phyloP scores from a whole-genome alignment of 2,888 invertebrate species.

The Troides aeacus region DNA sequence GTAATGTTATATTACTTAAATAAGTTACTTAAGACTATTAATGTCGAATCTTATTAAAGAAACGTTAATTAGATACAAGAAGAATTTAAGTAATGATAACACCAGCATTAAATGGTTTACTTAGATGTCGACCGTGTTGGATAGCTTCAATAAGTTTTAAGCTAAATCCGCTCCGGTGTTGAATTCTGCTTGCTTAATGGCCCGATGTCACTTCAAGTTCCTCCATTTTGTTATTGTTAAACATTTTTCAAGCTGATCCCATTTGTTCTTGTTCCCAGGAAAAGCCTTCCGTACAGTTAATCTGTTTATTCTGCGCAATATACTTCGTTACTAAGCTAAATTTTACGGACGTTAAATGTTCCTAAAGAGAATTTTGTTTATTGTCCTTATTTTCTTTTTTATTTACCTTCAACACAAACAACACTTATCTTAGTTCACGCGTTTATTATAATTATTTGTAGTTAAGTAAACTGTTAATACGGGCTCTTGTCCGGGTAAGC shows the following conservation, averaged over 20 bases:
- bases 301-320: slow-evolving; percentile 45
- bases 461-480: slow-evolving; percentile 1
- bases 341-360: slow-evolving; percentile 28
- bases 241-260: slow-evolving; percentile 65
- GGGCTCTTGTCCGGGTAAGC: slow-evolving; percentile 2
- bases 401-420: background rate
- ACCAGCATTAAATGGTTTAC: no score
- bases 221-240: slow-evolving; percentile 64
- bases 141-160: slow-evolving; percentile 44
- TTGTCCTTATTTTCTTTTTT: slow-evolving; percentile 5
- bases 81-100: no score
- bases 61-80: background rate
- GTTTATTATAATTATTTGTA: background rate
- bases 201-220: slow-evolving; percentile 63
- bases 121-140: slow-evolving; percentile 55
- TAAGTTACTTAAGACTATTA: no score
- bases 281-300: slow-evolving; percentile 53
- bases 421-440: no score
- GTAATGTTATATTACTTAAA: no score
- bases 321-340: slow-evolving; percentile 29
- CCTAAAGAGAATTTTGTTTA: slow-evolving; percentile 20
- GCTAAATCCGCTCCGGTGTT: slow-evolving; percentile 36
- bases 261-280: slow-evolving; percentile 55
- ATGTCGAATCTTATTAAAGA: no score
- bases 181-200: slow-evolving; percentile 54